phyloP scores from a whole-genome alignment of 2,888 invertebrate genomes.

The Zootermopsis nevadensis region DNA sequence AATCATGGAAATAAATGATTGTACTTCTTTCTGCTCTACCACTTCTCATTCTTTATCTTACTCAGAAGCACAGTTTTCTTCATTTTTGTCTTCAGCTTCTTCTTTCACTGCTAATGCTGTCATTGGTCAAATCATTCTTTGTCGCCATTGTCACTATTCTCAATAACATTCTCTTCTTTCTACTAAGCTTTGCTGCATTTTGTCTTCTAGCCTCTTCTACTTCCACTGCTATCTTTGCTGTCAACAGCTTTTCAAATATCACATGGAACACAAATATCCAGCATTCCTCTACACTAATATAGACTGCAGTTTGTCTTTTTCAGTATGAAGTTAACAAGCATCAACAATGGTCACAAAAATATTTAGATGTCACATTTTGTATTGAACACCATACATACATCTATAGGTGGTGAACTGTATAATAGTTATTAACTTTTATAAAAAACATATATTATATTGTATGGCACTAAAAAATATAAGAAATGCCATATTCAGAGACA shows the following conservation, averaged over 20 bases:
- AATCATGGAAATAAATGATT: neutral
- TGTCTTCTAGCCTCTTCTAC: neutral
- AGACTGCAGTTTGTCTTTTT: too few species aligned
- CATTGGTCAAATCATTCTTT: neutral
- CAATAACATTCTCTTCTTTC: neutral
- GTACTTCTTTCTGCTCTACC: neutral
- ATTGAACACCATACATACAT: too few species aligned
- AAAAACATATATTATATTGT: too few species aligned
- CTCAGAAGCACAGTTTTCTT: conserved; percentile 8
- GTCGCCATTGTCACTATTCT: neutral
- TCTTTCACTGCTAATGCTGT: neutral
- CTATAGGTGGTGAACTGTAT: too few species aligned
- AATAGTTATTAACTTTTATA: too few species aligned
- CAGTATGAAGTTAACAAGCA: too few species aligned
- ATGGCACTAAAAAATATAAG: too few species aligned
- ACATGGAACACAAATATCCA: neutral
- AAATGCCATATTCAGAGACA: too few species aligned
- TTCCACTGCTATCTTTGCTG: neutral
- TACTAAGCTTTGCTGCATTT: neutral
- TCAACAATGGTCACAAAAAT: too few species aligned
- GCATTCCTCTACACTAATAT: neutral
- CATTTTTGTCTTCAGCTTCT: conserved; percentile 21
- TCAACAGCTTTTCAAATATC: neutral
- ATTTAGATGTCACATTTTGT: too few species aligned
- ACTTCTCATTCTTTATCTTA: neutral